Percentiles rank a stretch among this genome's conserved stretches.
Conservation (phyloP, 2,797 vertebrate genomes). For the Sebastes taczanowskii region DNA sequence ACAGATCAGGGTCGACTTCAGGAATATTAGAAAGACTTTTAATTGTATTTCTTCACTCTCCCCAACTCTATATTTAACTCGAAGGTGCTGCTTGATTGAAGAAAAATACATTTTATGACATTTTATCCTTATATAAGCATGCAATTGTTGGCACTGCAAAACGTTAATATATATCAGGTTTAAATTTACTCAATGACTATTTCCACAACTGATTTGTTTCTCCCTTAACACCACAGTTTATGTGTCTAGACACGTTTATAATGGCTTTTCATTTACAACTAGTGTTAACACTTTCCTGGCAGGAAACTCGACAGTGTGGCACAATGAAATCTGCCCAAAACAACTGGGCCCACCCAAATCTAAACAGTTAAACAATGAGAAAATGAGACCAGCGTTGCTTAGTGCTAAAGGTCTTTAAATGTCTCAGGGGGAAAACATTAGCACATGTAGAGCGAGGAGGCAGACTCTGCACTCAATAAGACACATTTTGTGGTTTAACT, state of each 20-base stretch:
- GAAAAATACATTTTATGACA: neutral
- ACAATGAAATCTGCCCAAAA: slow-evolving; percentile 50
- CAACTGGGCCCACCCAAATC: slow-evolving; percentile 35
- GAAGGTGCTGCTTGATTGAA: neutral
- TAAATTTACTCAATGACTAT: slow-evolving; percentile 48
- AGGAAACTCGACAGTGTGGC: slow-evolving; percentile 42
- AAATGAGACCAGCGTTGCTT: slow-evolving; percentile 11
- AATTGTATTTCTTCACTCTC: neutral
- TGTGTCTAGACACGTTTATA: slow-evolving; percentile 67
- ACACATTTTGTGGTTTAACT: slow-evolving; percentile 30
- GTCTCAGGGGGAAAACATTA: slow-evolving; percentile 31
- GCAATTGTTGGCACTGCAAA: neutral
- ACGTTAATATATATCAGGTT: slow-evolving; percentile 21
- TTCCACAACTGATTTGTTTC: slow-evolving; percentile 41
- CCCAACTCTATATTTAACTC: neutral
- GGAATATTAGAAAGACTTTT: neutral
- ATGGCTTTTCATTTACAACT: slow-evolving; percentile 57
- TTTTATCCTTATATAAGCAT: neutral
- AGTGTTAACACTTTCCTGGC: slow-evolving; percentile 63
- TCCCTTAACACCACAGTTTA: slow-evolving; percentile 49
- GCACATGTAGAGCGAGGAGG: neutral
- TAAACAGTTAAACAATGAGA: slow-evolving; percentile 34
- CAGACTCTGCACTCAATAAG: slow-evolving; percentile 10
- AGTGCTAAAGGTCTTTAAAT: slow-evolving; percentile 34
- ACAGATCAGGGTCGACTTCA: neutral